phyloP scores from a whole-genome alignment of 2,888 invertebrate genomes.

The Drosophila barbarae region DNA sequence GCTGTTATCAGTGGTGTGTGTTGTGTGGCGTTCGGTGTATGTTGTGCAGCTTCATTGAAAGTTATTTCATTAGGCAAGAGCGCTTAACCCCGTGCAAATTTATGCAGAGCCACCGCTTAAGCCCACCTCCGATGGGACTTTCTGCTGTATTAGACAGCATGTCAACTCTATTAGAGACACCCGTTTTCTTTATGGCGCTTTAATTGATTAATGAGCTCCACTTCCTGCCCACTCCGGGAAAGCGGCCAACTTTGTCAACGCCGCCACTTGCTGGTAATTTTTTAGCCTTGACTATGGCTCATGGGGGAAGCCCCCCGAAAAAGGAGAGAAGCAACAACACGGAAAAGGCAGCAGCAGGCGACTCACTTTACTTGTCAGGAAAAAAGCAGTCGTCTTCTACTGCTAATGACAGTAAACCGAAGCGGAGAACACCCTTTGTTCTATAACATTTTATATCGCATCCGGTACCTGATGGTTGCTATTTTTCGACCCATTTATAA shows the following conservation, averaged over 20 bases:
- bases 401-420: conserved; percentile 13
- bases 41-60: conserved; percentile 26
- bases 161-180: conserved; percentile 59
- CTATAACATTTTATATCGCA: background rate
- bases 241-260: conserved; percentile 52
- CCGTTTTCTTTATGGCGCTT: conserved; percentile 56
- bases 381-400: no score
- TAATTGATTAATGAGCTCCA: conserved; percentile 68
- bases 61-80: conserved; percentile 62
- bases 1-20: conserved; percentile 1
- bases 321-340: conserved; percentile 1
- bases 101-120: conserved; percentile 58
- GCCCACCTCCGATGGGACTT: conserved; percentile 17
- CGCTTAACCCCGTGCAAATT: conserved; percentile 51
- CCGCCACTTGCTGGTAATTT: conserved; percentile 48
- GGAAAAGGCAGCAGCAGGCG: conserved; percentile 12
- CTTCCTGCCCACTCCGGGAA: conserved; percentile 14
- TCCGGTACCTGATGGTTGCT: no score
- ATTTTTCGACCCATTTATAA: no score
- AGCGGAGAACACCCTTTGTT: background rate
- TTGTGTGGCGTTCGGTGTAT: background rate
- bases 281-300: conserved; percentile 50
- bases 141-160: conserved; percentile 53
- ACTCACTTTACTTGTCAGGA: conserved; percentile 14
- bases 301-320: conserved; percentile 14